Evolutionary conservation across 2,888 invertebrate genomes (phyloP), one percentile per base, ranked within the genome.

Genomic region (Chaetoderma sp.): DNA sequence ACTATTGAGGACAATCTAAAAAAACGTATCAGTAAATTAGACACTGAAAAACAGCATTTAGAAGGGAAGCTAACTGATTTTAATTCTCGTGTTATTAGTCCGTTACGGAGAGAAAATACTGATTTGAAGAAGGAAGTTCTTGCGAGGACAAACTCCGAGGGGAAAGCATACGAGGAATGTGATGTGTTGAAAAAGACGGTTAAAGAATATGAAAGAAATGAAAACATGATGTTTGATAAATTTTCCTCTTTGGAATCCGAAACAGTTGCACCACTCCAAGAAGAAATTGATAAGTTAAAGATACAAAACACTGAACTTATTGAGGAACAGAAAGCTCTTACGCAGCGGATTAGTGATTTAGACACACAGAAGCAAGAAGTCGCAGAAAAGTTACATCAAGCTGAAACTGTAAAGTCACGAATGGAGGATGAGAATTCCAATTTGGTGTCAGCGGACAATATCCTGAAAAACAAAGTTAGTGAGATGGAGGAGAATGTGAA

Each of bases 1-100:
- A 74, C 70, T 64, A 67, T 70, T 67, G 74, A 77, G 39, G 66
- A 71, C 39, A 72, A 71, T 54, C 60, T 73, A 47, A 67, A 65
- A 58, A 69, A 74, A 49, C 28, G 32, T 32, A 52, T 52, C 18
- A 28, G 64, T 27, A 36, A 65, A 6, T 28, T 68, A 28, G 62
- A 58, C 44, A 54, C 58, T 27, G 32, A 56, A 16, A 61, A 64
- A 10, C 30, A 36, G 16, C 65, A 70, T 33, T 39, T 70, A 5
- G 54, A 65, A 45, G 36, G 63, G 21, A 62, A 59, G 32, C 47
- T 30, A 8, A 23, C n/a, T 21, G 55, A 65, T 23, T 49, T 49
- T 2, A 57, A 30, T 32, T 32, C 18, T 33, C 39, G 36, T 28
- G 42, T 52, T 47, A 52, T 30, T n/a, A n/a, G n/a, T n/a, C n/a